Percentiles rank a stretch among this genome's conserved stretches.
Evolutionary conservation across 1,140 invertebrate genomes (phyloP).

Genomic region (Lepidostoma basale): DNA sequence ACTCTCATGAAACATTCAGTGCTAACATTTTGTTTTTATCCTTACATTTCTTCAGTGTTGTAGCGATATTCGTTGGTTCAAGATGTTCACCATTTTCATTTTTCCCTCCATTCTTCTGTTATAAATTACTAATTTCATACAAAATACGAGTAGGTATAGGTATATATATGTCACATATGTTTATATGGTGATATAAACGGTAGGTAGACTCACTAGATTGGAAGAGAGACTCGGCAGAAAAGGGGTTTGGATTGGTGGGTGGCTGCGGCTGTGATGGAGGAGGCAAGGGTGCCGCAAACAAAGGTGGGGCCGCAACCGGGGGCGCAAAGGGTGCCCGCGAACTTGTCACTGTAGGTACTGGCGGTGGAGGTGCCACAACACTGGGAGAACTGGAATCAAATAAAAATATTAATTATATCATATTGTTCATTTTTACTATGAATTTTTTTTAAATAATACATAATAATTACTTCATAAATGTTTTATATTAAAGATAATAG

Average conservation of each 20-base stretch:
- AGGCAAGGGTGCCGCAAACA: conserved; percentile 72
- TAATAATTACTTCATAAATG: not conserved
- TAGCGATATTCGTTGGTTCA: no score
- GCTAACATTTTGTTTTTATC: no score
- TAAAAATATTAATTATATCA: not conserved
- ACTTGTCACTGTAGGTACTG: conserved; percentile 35
- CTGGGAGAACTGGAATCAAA: conserved; percentile 42
- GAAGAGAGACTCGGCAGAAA: conserved; percentile 85
- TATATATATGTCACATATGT: no score
- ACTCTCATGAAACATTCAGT: no score
- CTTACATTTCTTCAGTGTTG: no score
- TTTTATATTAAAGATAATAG: not conserved
- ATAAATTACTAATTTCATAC: no score
- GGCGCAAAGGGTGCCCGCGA: conserved; percentile 53
- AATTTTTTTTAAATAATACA: not conserved
- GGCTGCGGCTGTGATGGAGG: conserved; percentile 61
- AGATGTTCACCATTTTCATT: no score
- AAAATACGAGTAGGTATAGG: no score
- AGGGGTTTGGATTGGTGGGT: conserved; percentile 76
- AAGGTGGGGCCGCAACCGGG: conserved; percentile 60
- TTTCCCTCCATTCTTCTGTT: no score
- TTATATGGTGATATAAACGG: no score
- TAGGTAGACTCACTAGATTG: conserved; percentile 73
- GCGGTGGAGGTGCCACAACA: conserved; percentile 33
- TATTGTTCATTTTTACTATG: not conserved